phyloP scores from a whole-genome alignment of 1,140 invertebrate species.

The Cryptotermes secundus region DNA sequence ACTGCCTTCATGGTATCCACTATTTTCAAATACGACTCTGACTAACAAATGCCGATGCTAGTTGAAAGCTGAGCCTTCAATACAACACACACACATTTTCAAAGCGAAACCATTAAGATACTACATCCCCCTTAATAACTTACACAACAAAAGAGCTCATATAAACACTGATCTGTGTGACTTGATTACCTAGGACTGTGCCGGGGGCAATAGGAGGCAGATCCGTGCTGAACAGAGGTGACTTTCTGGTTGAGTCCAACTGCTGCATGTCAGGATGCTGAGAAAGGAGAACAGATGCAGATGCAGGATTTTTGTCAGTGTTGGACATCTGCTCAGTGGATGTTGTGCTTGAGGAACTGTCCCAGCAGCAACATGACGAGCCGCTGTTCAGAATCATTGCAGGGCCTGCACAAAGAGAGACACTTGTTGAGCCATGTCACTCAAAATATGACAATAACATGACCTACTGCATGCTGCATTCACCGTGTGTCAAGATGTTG shows the following conservation, averaged over 20 bases:
- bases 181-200: neutral
- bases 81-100: no score
- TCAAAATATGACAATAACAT: no score
- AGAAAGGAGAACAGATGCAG: neutral
- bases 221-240: conserved; percentile 26
- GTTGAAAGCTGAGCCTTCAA: no score
- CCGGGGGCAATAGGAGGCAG: conserved; percentile 28
- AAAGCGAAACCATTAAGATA: no score
- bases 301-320: neutral
- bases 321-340: conserved; percentile 45
- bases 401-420: neutral
- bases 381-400: conserved; percentile 48
- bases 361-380: conserved; percentile 53
- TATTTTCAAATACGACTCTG: no score
- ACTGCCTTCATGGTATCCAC: no score
- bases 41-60: no score
- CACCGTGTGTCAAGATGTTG: conserved; percentile 33
- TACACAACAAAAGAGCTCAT: no score
- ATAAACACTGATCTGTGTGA: no score
- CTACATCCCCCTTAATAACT: no score
- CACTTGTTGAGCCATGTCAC: neutral
- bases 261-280: neutral
- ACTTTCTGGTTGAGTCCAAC: conserved; percentile 21
- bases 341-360: conserved; percentile 49
- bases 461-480: neutral